Conservation (phyloP, 2,888 invertebrate genomes). For the Lucinisca nassula region DNA sequence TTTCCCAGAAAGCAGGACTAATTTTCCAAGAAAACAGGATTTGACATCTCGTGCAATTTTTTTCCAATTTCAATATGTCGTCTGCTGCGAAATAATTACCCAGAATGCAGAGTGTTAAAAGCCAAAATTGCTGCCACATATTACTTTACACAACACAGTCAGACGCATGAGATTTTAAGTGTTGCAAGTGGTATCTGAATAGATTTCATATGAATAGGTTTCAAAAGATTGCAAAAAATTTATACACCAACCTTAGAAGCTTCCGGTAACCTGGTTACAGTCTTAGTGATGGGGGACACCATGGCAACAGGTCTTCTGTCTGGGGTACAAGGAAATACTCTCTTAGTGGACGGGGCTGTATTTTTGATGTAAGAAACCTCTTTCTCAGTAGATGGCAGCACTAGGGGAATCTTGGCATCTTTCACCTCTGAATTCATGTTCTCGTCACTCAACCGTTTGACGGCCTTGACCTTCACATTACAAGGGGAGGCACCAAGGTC, state of each 20-base stretch:
- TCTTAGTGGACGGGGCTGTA: constrained; percentile 57
- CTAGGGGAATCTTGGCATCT: constrained; percentile 57
- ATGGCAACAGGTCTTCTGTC: constrained; percentile 73
- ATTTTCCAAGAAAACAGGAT: too few species aligned
- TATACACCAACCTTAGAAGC: constrained; percentile 59
- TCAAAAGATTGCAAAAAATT: not conserved
- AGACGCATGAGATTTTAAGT: too few species aligned
- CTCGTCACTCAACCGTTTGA: constrained; percentile 69
- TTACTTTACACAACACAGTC: too few species aligned
- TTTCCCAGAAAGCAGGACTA: too few species aligned
- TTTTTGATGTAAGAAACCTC: constrained; percentile 71
- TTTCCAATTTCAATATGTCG: too few species aligned
- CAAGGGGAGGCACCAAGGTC: constrained; percentile 73
- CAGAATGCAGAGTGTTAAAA: too few species aligned
- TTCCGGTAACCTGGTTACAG: constrained; percentile 67
- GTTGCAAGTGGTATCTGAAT: too few species aligned
- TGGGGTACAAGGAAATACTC: constrained; percentile 70
- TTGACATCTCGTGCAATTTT: too few species aligned
- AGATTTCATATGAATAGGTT: too few species aligned
- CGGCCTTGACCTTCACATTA: constrained; percentile 48
- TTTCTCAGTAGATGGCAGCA: constrained; percentile 71
- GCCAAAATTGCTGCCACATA: too few species aligned
- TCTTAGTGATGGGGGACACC: constrained; percentile 78
- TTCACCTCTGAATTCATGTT: constrained; percentile 58
- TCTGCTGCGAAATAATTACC: too few species aligned